A percentile compares a stretch with the other conserved stretches of the same genome.
phyloP scores from a whole-genome alignment of 2,888 invertebrate species.

The Siphlonurus alternatus region DNA sequence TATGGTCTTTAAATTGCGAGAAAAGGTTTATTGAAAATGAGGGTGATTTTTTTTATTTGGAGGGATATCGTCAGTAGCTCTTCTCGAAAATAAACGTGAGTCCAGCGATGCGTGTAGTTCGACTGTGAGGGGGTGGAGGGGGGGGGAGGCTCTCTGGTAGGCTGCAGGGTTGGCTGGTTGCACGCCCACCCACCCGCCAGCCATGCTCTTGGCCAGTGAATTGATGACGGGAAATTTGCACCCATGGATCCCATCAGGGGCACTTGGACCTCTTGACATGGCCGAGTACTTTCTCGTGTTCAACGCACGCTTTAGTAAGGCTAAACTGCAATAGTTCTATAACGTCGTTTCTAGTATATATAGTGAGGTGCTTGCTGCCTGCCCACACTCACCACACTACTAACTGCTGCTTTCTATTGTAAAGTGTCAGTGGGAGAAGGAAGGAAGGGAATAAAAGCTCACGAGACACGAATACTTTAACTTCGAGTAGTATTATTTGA shows the following conservation, averaged over 20 bases:
- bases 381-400: background rate
- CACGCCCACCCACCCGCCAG: background rate
- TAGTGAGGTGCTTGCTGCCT: too few species aligned
- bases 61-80: background rate
- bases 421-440: background rate
- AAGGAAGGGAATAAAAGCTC: background rate
- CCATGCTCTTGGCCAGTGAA: background rate
- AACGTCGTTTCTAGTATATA: background rate
- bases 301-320: background rate
- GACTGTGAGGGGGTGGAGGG: background rate
- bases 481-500: too few species aligned
- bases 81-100: background rate
- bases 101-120: background rate
- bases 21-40: background rate
- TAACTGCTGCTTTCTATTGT: background rate
- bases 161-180: background rate
- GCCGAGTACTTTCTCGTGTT: constrained; percentile 2
- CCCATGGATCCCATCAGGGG: background rate
- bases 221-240: constrained; percentile 4
- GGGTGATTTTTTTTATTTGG: background rate
- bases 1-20: background rate
- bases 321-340: background rate
- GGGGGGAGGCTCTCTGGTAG: background rate
- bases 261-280: background rate
- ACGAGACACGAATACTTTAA: background rate